Conservation (phyloP, 2,888 invertebrate species). For the Horisme vitalbata region DNA sequence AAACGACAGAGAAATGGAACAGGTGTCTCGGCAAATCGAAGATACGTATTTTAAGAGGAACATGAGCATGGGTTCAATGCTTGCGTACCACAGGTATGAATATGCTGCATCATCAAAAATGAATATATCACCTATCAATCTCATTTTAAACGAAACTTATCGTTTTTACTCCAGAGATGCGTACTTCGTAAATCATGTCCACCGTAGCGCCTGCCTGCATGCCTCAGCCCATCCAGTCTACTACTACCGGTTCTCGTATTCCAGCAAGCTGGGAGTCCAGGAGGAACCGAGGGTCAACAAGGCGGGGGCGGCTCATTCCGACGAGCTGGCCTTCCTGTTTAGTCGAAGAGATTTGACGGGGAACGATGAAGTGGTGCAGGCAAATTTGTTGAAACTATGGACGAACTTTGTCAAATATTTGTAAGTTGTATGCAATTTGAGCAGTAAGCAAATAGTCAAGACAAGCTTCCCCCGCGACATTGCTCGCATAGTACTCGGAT, state of each 20-base stretch:
- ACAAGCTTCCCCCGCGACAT: too few relatives aligned
- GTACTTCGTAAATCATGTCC: constrained; percentile 64
- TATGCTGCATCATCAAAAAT: too few relatives aligned
- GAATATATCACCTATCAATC: too few relatives aligned
- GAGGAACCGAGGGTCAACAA: constrained; percentile 52
- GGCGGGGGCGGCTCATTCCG: constrained; percentile 67
- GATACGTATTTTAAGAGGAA: constrained; percentile 62
- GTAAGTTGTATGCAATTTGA: constrained; percentile 59
- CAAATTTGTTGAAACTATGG: constrained; percentile 58
- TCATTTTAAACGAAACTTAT: too few relatives aligned
- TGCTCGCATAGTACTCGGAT: too few relatives aligned
- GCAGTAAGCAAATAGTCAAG: too few relatives aligned
- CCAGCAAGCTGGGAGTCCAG: constrained; percentile 53
- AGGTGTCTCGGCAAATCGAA: constrained; percentile 48
- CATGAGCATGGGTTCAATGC: constrained; percentile 45
- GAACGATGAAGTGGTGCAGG: constrained; percentile 55
- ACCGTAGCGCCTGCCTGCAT: constrained; percentile 59
- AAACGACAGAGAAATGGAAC: constrained; percentile 50
- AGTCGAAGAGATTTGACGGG: constrained; percentile 47
- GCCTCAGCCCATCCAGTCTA: constrained; percentile 52
- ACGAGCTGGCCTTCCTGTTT: constrained; percentile 68
- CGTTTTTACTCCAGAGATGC: constrained; percentile 55
- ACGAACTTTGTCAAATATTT: constrained; percentile 67
- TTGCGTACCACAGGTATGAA: constrained; percentile 63
- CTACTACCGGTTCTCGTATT: constrained; percentile 67